Evolutionary conservation across 2,888 invertebrate species (phyloP), one percentile per base, ranked within the genome.

Genomic region (Erpobdella octoculata): DNA sequence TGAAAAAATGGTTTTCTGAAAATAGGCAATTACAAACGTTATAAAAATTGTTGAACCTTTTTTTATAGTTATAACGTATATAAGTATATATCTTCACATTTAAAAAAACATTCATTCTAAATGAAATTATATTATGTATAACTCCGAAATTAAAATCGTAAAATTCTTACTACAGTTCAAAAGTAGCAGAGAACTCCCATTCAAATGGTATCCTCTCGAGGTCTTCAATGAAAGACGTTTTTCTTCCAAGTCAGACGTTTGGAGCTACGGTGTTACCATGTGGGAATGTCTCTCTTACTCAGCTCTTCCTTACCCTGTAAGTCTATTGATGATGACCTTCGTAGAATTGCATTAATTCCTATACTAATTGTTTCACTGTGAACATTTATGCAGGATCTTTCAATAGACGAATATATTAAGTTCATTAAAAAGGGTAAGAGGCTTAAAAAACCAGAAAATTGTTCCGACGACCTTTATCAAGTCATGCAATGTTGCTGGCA

Each of bases 221-320:
- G 62, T 62, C 33, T 62, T 62, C 35, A 35, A 35, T 18, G 31
- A 35, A 8, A n/a, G n/a, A 15, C 28, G 31, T 28, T 62, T 62
- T 35, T 15, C 33, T 35, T n/a, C 21, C 33, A 62, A 62, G 31
- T 62, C 62, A 31, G 62, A 62, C 15, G 62, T 33, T 21, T 62
- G 62, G 62, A 62, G 33, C n/a, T 62, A 33, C 12, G 62, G 62
- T 28, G 62, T 62, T 31, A 18, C 35, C 8, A 31, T 62, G 31
- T 62, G 62, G 62, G 62, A 62, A 35, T n/a, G 31, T 35, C n/a
- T 62, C 31, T 62, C 62, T 31, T 62, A 31, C 33, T 28, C 31
- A 33, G 35, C 33, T 31, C n/a, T 6, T 31, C 62, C 62, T 1
- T 62, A 62, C 35, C 31, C 53, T 18, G 53, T 53, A n/a, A 53